Evolutionary conservation across 2,888 invertebrate species (phyloP), one percentile per base, ranked within the genome.

Genomic region (Cyrtodaria siliqua): DNA sequence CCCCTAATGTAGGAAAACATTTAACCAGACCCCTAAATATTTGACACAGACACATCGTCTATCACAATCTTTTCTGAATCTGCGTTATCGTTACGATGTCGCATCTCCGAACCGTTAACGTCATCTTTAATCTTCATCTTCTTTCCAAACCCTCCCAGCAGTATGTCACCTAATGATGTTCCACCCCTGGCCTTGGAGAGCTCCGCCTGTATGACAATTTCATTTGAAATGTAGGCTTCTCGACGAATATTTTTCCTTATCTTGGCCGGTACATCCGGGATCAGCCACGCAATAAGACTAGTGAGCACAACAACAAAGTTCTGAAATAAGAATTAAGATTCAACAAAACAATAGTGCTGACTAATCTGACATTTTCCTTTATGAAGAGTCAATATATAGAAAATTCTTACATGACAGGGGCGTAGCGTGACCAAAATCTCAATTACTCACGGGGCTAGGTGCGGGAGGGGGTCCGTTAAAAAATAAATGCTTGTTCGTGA

Each of bases 241-340:
- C 97, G 95, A 16, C 97, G 95, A 50, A 98, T 97, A 92, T 96
- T 95, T 92, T 98, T 97, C 73, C 96, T 95, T 63, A 99, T 94
- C 84, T 96, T 95, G 40, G 95, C 94, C 0, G 97, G 97, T 94
- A 98, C 96, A 93, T 99, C 98, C 24, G 99, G 98, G 87, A 99
- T 98, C 82, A 97, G 95, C 97, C 98, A 98, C 64, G 96, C 96
- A 20, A 99, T 96, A 60, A 97, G 93, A 89, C 97, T 97, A 94
- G 98, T 98, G 63, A 97, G 96, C 57, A 98, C 93, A 20, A 97
- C 96, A 33, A 99, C 98, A 61, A 97, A 94, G 94, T 99, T 99
- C 97, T 98, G 94, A 12, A 94, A 67, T 20, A 16, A n/a, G n/a
- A n/a, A n/a, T n/a, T n/a, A n/a, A n/a, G n/a, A n/a, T n/a, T n/a